phyloP scores from a whole-genome alignment of 1,140 invertebrate genomes.

The Panulirus ornatus region DNA sequence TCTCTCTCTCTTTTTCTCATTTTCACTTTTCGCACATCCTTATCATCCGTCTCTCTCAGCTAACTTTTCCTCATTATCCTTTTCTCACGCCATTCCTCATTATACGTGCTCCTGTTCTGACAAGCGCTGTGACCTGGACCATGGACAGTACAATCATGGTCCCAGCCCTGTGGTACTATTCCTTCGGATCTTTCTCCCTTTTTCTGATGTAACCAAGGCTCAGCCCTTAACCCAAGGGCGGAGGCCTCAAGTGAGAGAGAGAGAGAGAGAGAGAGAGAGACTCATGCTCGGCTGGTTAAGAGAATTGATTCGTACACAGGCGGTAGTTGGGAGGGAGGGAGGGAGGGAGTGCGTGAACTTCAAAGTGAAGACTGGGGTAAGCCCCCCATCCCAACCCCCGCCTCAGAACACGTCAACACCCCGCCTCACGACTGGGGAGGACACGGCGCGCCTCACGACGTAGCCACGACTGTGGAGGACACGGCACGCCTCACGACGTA shows the following conservation, averaged over 20 bases:
- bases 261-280: constrained; percentile 44
- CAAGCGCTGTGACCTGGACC: no score
- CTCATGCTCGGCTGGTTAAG: neutral
- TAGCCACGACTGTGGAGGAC: no score
- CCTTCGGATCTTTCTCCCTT: neutral
- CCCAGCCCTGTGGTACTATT: neutral
- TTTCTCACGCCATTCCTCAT: neutral
- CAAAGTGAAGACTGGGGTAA: neutral
- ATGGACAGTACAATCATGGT: no score
- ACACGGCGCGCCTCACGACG: neutral
- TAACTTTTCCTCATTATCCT: neutral
- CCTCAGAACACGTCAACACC: neutral
- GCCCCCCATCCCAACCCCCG: neutral
- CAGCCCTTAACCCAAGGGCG: neutral
- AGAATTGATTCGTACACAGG: constrained; percentile 36
- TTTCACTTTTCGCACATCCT: neutral
- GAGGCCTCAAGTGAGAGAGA: neutral
- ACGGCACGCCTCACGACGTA: neutral
- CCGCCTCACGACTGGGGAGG: no score
- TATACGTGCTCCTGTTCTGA: neutral
- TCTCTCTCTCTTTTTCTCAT: neutral
- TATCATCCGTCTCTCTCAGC: neutral
- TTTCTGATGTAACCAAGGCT: neutral
- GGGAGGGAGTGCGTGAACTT: constrained; percentile 3
- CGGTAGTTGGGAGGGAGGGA: neutral